Base-by-base conservation (phyloP, 2,888 invertebrate genomes). In the Hirtodrosophila alboralis region DNA sequence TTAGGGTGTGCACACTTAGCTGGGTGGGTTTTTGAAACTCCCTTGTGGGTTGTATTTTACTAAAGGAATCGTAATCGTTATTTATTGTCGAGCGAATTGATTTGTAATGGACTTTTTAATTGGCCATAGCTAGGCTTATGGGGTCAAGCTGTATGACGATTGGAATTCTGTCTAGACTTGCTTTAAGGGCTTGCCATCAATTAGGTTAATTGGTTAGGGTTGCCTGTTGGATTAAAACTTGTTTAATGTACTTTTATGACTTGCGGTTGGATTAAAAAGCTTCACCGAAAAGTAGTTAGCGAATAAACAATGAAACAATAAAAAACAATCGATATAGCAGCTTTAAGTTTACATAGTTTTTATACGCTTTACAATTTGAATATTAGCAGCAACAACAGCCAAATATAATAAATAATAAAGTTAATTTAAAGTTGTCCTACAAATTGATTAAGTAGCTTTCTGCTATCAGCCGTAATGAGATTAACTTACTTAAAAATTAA, bases 51-150 rank as follows among this genome's bases (percentile, higher is more conserved):
- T 33, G 23, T 8, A 31, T 33, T 21, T 40, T 21, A 10, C 28
- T 18, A 37, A 49, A 49, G 28, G 34, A 31, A 41, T 33, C 12
- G 57, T 47, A 34, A 56, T 53, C 33, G 37, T 54, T 57, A 73
- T 70, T 70, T 62, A 74, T 84, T 64, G 60, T 16, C 36, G 13
- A 10, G 27, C 16, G 61, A 58, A 56, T 72, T 79, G 75, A 78
- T 78, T 78, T 75, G 51, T 51, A 43, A 53, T 54, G 41, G 38
- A 51, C 27, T 62, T 53, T 66, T 63, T 37, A 65, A 75, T 79
- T 58, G 28, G 13, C 23, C 6, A 33, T 40, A 21, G 36, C 26
- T 12, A n/a, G 33, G 38, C 21, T 33, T 47, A 34, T 47, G 21
- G 26, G 7, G 26, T 27, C 1, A 9, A 33, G 47, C 23, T 21